Base-by-base conservation (phyloP, 2,113 vertebrate genomes). In the Hemiscyllium ocellatum region DNA sequence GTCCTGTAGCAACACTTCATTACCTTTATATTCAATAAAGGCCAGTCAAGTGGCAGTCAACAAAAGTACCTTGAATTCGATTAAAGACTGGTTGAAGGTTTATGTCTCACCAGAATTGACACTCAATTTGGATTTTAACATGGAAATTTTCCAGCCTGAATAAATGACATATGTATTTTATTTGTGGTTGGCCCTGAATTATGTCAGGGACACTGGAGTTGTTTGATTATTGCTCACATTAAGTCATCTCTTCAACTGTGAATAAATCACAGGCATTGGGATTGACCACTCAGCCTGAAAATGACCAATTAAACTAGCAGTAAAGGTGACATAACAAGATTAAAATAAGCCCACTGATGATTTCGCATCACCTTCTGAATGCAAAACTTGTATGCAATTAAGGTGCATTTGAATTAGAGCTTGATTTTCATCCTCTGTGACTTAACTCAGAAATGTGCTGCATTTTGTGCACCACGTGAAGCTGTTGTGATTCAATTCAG, bases 291-390 rank as follows among this genome's bases (percentile, higher is more conserved):
- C 37, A 72, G 37, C 33, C 33, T 94, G 91, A 42, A 69, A 94
- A 68, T 94, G 65, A 69, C 66, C 68, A 95, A 95, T 95, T 95
- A 50, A 56, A 72, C 93, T n/a, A 50, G 42, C 42, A 70, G 93
- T 72, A 26, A 72, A 95, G 37, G 37, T 50, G n/a, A 20, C 68
- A 50, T 47, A 29, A 72, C 65, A 69, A 66, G 65, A 95, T 72
- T 50, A 95, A 72, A 29, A 95, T 72, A 95, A 72, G 42, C 47
- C 86, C 93, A 70, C 66, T 70, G 33, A 42, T 95, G 68, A 95
- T 70, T 70, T 69, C 13, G 24, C 93, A 33, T 29, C 93, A 95
- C 42, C 42, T 95, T 95, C 61, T 50, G n/a, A 19, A 29, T 50
- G 68, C 65, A 42, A 95, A 70, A 95, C 20, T 4, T 50, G 65